Base-by-base conservation (phyloP, 2,888 invertebrate species). In the Gastrophysa polygoni region DNA sequence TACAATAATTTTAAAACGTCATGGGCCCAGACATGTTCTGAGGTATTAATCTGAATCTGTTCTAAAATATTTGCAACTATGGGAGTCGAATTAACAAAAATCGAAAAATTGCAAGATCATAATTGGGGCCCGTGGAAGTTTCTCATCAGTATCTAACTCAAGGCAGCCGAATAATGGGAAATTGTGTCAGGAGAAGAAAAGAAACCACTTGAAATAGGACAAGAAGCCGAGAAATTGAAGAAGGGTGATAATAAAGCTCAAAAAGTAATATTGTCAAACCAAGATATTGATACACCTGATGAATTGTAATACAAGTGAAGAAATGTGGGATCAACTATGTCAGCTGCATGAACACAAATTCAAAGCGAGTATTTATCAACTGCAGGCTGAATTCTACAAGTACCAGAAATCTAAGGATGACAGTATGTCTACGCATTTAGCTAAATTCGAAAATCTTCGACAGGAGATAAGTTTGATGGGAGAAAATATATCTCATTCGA, bases 1-100 rank as follows among this genome's bases (percentile, higher is more conserved):
- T 7, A 20, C 48, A 48, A 48, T 48, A 21, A 24, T 1, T 11
- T n/a, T n/a, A 24, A 48, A 20, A 48, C 21, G 28, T 48, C 24
- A 48, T 48, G 6, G 6, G 21, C 48, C 28, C 48, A 48, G 48
- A 24, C 48, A 48, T 48, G 48, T 48, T 48, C 24, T 24, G 24
- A 48, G 14, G 28, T 7, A 18, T 18, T 47, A 5, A 1, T 24
- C 16, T n/a, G n/a, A 14, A 48, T n/a, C 48, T 48, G 48, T 48
- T 24, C 14, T 24, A n/a, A 1, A 20, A 28, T 48, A 20, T 20
- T 28, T 48, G 24, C 48, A 48, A 20, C 21, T 48, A 48, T 48
- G 48, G 48, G 24, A 48, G n/a, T 14, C 48, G 48, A 48, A 48
- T 24, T 21, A 20, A 24, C 48, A 28, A 48, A 21, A 48, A 48